Evolutionary conservation across 2,113 vertebrate genomes (phyloP).

Genomic region (Syrmaticus mikado): DNA sequence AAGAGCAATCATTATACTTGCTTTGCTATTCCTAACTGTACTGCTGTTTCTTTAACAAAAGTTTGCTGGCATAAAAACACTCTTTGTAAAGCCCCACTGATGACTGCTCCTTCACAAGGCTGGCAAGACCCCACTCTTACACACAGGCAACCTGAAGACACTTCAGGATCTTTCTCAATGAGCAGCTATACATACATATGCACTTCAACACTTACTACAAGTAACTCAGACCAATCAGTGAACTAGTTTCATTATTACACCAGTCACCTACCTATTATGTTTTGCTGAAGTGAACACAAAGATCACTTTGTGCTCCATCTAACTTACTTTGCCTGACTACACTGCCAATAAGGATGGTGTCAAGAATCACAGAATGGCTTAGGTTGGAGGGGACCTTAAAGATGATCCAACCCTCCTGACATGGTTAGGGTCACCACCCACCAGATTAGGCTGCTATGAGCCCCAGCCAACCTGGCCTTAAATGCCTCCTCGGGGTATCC

Average conservation of each 20-base stretch:
- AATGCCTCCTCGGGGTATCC: no score
- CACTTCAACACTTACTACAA: background rate
- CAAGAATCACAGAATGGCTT: background rate
- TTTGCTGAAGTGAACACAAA: background rate
- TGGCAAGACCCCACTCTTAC: rapidly evolving
- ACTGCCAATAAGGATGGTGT: rapidly evolving
- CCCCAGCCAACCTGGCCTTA: no score
- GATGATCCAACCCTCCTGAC: no score
- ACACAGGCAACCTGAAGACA: rapidly evolving
- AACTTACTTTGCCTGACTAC: background rate
- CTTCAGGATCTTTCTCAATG: background rate
- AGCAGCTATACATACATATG: rapidly evolving
- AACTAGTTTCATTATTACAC: background rate
- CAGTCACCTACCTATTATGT: background rate
- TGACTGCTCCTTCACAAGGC: rapidly evolving
- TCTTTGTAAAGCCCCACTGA: rapidly evolving
- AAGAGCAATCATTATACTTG: background rate
- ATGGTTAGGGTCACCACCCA: no score
- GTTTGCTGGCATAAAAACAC: background rate
- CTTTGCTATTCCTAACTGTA: background rate
- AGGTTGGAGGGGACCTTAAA: no score
- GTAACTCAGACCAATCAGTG: background rate
- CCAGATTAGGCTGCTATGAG: no score
- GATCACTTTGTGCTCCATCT: background rate
- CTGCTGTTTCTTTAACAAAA: background rate